phyloP scores from a whole-genome alignment of 2,797 vertebrate genomes.

The Clarias fuscus region DNA sequence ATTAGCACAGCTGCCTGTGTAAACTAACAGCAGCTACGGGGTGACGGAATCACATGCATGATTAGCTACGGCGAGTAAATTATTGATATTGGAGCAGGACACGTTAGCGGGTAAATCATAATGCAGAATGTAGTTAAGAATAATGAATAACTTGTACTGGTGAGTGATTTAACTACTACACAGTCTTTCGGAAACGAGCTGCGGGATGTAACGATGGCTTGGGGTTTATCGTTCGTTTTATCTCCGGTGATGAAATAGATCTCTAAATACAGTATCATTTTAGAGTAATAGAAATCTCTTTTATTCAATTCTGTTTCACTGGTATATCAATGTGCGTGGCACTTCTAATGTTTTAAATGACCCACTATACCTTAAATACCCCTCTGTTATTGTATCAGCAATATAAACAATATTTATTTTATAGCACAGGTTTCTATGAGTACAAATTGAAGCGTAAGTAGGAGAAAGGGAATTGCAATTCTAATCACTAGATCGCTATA shows the following conservation, averaged over 20 bases:
- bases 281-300: background rate
- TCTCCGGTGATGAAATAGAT: background rate
- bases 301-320: background rate
- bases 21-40: background rate
- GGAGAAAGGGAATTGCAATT: background rate
- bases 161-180: background rate
- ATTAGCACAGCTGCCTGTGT: background rate
- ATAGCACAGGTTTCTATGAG: background rate
- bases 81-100: background rate
- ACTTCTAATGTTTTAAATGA: background rate
- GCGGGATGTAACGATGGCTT: background rate
- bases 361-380: background rate
- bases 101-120: background rate
- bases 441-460: background rate
- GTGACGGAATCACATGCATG: background rate
- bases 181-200: background rate
- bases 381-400: background rate
- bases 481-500: background rate
- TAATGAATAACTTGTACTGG: background rate
- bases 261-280: background rate
- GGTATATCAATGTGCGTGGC: background rate
- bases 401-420: background rate
- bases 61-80: constrained; percentile 8
- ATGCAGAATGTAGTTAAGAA: constrained; percentile 1
- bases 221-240: background rate